A percentile compares a stretch with the other conserved stretches of the same genome.
Conservation (phyloP, 2,797 vertebrate species). For the Momotus momota region DNA sequence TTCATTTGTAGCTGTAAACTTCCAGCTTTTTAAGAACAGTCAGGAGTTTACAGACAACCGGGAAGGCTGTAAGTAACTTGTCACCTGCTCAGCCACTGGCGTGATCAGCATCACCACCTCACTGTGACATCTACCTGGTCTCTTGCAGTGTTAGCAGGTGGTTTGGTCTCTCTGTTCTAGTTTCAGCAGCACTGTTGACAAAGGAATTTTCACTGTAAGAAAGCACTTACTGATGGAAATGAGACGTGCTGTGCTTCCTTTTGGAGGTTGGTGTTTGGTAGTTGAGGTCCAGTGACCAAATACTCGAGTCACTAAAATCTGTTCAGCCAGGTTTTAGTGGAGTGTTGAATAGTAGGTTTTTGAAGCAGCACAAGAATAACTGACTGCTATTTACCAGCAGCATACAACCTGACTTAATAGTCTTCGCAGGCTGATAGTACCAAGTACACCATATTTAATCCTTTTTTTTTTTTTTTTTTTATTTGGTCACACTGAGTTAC, state of each 20-base stretch:
- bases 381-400: neutral
- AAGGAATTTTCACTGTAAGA: neutral
- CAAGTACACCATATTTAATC: neutral
- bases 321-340: neutral
- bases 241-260: neutral
- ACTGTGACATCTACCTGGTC: accelerated
- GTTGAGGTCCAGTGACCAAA: neutral
- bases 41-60: neutral
- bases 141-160: neutral
- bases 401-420: neutral
- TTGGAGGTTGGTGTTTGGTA: accelerated
- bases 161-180: neutral
- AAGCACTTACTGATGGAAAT: neutral
- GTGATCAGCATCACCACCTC: neutral
- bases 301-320: neutral
- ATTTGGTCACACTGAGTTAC: neutral
- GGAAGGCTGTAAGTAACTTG: neutral
- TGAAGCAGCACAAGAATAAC: neutral
- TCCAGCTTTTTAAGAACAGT: neutral
- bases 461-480: neutral
- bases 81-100: neutral
- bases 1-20: neutral
- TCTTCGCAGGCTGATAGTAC: neutral
- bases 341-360: neutral
- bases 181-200: neutral